Evolutionary conservation across 2,113 vertebrate species (phyloP).

Genomic region (Bos javanicus): DNA sequence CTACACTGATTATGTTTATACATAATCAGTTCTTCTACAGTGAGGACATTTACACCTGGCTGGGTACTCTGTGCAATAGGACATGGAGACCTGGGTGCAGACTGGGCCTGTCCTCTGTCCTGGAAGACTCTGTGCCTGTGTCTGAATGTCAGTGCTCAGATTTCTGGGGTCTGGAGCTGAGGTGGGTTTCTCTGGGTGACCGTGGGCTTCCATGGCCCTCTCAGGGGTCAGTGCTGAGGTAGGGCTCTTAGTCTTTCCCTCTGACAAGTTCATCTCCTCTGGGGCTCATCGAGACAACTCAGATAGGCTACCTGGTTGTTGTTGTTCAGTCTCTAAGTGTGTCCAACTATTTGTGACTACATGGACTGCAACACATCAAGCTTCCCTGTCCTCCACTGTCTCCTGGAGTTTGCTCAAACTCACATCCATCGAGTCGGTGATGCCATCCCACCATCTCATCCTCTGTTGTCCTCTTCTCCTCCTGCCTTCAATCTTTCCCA

Average conservation of each 20-base stretch:
- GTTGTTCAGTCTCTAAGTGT: background rate
- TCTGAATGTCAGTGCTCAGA: background rate
- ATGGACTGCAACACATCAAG: background rate
- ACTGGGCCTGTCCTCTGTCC: background rate
- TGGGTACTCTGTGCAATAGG: background rate
- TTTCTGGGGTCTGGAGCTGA: background rate
- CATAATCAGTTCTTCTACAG: background rate
- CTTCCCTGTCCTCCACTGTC: background rate
- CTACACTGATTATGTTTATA: background rate
- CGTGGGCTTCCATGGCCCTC: background rate
- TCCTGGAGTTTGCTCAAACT: background rate
- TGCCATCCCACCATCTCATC: background rate
- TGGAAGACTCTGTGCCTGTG: background rate
- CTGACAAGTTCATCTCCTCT: background rate
- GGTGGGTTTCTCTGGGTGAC: background rate
- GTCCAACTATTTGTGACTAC: background rate
- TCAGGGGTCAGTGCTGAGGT: background rate
- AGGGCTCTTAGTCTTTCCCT: background rate
- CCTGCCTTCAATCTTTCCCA: background rate
- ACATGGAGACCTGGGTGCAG: background rate
- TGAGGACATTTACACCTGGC: background rate
- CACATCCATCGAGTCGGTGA: background rate
- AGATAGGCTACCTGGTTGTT: background rate
- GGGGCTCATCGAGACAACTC: background rate
- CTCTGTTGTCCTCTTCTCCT: background rate